Evolutionary conservation across 2,888 invertebrate species (phyloP).

Genomic region (Empis stercorea): DNA sequence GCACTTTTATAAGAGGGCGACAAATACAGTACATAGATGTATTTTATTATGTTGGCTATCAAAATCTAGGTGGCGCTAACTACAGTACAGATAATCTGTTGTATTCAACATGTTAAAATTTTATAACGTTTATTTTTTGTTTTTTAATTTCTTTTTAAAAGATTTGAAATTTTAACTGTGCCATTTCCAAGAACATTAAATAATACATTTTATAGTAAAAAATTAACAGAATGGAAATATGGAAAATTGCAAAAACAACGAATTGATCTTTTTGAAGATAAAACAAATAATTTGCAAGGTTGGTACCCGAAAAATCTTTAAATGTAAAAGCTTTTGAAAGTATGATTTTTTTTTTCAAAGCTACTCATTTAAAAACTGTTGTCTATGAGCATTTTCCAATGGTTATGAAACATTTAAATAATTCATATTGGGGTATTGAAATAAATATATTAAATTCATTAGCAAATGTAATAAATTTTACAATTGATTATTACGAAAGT

Average conservation of each 20-base stretch:
- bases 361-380: conserved; percentile 21
- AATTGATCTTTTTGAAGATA: conserved; percentile 27
- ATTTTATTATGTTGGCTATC: too few relatives aligned
- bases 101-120: neutral
- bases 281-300: conserved; percentile 29
- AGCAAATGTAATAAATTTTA: conserved; percentile 57
- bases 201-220: conserved; percentile 42
- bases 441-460: conserved; percentile 41
- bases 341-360: conserved; percentile 20
- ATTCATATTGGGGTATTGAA: conserved; percentile 24
- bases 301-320: neutral
- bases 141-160: too few relatives aligned
- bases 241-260: conserved; percentile 38
- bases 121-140: too few relatives aligned
- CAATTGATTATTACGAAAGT: conserved; percentile 52
- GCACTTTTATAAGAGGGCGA: too few relatives aligned
- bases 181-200: conserved; percentile 54
- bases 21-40: too few relatives aligned
- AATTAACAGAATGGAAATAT: conserved; percentile 54
- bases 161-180: conserved; percentile 60
- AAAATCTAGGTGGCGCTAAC: too few relatives aligned
- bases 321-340: neutral
- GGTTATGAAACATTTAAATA: conserved; percentile 18
- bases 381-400: conserved; percentile 29
- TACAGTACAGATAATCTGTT: too few relatives aligned